Evolutionary conservation across 2,797 vertebrate species (phyloP).

Genomic region (Pipistrellus pygmaeus): DNA sequence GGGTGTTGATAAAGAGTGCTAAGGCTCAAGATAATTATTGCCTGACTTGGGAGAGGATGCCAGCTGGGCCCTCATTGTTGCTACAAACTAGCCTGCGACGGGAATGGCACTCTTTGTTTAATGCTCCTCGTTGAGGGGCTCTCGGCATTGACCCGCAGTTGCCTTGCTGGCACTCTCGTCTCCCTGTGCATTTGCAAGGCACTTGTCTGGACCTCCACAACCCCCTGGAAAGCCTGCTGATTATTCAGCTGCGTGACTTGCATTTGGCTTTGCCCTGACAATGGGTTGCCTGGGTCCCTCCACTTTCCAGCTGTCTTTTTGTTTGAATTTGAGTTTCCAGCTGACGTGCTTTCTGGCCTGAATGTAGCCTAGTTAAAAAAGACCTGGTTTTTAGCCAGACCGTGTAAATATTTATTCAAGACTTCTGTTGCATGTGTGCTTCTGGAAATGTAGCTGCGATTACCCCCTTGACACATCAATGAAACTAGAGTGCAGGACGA

Average conservation of each 20-base stretch:
- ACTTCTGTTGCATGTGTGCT: slow-evolving; percentile 52
- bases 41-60: slow-evolving; percentile 66
- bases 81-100: slow-evolving; percentile 37
- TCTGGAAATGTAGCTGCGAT: slow-evolving; percentile 6
- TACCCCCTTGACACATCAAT: not conserved
- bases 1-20: slow-evolving; percentile 72
- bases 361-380: slow-evolving; percentile 62
- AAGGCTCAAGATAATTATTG: slow-evolving; percentile 70
- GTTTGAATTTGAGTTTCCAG: slow-evolving; percentile 77
- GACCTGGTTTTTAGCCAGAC: slow-evolving; percentile 61
- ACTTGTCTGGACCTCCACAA: slow-evolving; percentile 38
- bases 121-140: slow-evolving; percentile 24
- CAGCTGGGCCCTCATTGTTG: slow-evolving; percentile 66
- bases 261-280: slow-evolving; percentile 69
- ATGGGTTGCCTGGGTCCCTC: slow-evolving; percentile 65
- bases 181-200: slow-evolving; percentile 36
- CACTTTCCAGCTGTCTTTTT: slow-evolving; percentile 81
- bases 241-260: slow-evolving; percentile 75
- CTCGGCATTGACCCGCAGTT: not conserved
- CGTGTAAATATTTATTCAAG: slow-evolving; percentile 80
- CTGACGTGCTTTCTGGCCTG: slow-evolving; percentile 59
- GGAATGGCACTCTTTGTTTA: slow-evolving; percentile 72
- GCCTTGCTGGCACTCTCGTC: slow-evolving; percentile 7
- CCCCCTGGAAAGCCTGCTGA: slow-evolving; percentile 50
- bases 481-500: not conserved